Evolutionary conservation across 1,140 invertebrate genomes (phyloP).

Genomic region (Drosophila pseudoobscura): DNA sequence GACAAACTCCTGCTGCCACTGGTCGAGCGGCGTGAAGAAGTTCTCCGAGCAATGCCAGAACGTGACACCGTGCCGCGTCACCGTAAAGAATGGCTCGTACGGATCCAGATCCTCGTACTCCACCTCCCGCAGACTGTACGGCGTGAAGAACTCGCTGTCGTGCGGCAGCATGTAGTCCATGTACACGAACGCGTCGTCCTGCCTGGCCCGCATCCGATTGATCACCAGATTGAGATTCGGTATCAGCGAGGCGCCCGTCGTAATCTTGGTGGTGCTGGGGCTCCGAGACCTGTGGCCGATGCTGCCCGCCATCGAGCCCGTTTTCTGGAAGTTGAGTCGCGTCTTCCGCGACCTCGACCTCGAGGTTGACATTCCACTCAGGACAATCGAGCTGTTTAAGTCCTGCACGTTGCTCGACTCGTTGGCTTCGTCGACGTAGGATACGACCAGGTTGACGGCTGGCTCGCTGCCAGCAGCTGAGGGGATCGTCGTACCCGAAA

Average conservation of each 20-base stretch:
- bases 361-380: too few relatives aligned
- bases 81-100: constrained; percentile 87
- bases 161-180: constrained; percentile 88
- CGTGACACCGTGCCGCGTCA: constrained; percentile 88
- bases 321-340: constrained; percentile 10
- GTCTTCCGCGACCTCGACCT: neutral
- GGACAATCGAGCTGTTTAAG: too few relatives aligned
- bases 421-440: too few relatives aligned
- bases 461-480: too few relatives aligned
- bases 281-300: neutral
- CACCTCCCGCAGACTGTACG: constrained; percentile 87
- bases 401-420: too few relatives aligned
- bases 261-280: constrained; percentile 37
- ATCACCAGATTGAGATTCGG: constrained; percentile 69
- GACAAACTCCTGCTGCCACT: constrained; percentile 89
- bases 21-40: constrained; percentile 87
- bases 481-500: too few relatives aligned
- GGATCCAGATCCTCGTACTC: constrained; percentile 86
- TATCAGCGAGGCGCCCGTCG: constrained; percentile 74
- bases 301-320: neutral
- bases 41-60: constrained; percentile 87
- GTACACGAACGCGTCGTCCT: constrained; percentile 86
- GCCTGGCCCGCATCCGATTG: constrained; percentile 62
- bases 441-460: too few relatives aligned
- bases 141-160: constrained; percentile 88